A percentile compares a stretch with the other conserved stretches of the same genome.
Evolutionary conservation across 2,888 invertebrate species (phyloP).

Genomic region (Cacoxenus indagator): DNA sequence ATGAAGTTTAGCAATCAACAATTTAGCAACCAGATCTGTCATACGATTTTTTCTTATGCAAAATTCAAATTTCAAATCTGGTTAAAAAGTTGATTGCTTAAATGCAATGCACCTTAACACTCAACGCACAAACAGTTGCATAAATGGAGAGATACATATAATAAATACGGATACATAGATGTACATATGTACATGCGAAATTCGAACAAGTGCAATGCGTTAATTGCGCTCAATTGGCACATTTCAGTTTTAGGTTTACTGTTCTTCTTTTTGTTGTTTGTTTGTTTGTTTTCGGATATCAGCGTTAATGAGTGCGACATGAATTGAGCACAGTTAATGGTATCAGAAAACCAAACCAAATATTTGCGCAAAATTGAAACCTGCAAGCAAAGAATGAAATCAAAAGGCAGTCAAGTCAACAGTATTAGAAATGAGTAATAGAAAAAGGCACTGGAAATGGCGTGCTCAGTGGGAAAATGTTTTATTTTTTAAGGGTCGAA

Average conservation of each 20-base stretch:
- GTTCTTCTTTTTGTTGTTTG: not conserved
- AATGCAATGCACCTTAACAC: not conserved
- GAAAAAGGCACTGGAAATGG: no score
- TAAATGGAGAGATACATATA: not conserved
- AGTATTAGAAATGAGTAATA: no score
- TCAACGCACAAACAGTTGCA: not conserved
- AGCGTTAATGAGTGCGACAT: not conserved
- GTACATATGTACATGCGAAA: not conserved
- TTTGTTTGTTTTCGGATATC: not conserved
- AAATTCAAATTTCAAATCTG: constrained; percentile 35
- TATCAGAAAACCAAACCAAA: not conserved
- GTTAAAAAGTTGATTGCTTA: not conserved
- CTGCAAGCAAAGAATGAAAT: not conserved
- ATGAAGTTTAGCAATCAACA: constrained; percentile 15
- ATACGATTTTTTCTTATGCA: not conserved
- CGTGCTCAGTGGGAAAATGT: no score
- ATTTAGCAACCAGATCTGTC: not conserved
- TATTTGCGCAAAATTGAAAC: not conserved
- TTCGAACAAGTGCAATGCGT: not conserved
- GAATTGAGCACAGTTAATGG: not conserved
- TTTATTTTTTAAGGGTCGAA: no score
- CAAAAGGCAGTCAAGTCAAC: no score
- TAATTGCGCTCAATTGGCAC: not conserved
- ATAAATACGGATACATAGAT: not conserved
- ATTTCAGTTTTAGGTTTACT: not conserved